Conservation (phyloP, 2,888 invertebrate genomes). For the Rotaria magnacalcarata region DNA sequence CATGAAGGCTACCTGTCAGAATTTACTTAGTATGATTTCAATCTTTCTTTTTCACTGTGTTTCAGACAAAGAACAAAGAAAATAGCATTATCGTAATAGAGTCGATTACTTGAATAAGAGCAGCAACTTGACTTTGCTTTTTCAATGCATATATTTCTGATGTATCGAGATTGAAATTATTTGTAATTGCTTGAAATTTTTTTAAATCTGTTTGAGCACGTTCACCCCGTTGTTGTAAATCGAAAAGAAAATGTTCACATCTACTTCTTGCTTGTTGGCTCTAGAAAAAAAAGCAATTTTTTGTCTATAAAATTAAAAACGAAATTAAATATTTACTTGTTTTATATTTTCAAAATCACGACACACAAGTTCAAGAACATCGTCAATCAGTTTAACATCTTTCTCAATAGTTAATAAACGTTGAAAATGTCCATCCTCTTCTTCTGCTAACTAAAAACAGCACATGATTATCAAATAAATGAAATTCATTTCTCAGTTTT, state of each 20-base stretch:
- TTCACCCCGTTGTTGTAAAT: background rate
- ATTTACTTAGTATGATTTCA: no score
- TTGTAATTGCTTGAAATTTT: background rate
- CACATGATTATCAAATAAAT: background rate
- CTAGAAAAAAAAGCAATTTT: background rate
- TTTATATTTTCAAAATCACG: constrained; percentile 29
- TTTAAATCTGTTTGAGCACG: background rate
- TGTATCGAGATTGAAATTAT: background rate
- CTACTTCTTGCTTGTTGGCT: background rate
- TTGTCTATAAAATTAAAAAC: background rate
- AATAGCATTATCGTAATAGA: no score
- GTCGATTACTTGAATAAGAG: background rate
- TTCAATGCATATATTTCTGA: background rate
- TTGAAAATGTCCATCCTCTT: constrained; percentile 39
- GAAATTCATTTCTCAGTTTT: background rate
- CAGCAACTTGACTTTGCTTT: background rate
- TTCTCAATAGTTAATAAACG: constrained; percentile 40
- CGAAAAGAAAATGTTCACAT: background rate
- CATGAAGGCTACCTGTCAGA: no score
- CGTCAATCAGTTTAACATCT: constrained; percentile 43
- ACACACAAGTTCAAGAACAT: constrained; percentile 1
- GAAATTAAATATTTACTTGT: background rate
- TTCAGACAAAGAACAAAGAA: no score
- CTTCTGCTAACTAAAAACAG: background rate
- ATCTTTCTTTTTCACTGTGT: no score